Conservation (phyloP, 2,113 vertebrate genomes). For the Halichoerus grypus region DNA sequence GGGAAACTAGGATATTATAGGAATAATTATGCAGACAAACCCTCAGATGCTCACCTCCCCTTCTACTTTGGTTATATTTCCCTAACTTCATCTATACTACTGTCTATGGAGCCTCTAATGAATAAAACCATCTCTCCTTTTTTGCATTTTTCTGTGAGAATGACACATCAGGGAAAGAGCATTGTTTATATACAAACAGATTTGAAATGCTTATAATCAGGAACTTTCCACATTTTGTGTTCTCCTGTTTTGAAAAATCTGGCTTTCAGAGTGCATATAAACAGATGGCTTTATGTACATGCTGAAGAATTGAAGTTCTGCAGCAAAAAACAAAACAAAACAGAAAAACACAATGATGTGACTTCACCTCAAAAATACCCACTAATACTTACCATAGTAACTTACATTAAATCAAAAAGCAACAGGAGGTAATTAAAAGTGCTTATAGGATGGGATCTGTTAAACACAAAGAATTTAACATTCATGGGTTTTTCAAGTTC, state of each 20-base stretch:
- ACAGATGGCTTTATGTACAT: neutral
- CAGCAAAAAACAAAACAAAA: neutral
- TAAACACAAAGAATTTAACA: conserved; percentile 20
- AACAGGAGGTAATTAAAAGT: neutral
- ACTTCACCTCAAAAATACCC: neutral
- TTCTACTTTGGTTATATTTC: neutral
- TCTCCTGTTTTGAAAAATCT: neutral
- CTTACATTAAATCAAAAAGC: neutral
- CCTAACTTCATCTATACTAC: neutral
- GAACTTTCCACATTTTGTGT: neutral
- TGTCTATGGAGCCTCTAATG: neutral
- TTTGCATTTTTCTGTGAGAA: neutral
- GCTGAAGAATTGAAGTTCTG: neutral
- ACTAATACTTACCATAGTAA: neutral
- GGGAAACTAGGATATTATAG: neutral
- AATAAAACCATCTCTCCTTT: neutral
- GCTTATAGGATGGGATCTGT: neutral
- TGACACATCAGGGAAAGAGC: neutral
- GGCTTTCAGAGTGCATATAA: neutral
- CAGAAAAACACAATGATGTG: neutral
- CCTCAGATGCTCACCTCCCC: neutral
- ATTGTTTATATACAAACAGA: neutral
- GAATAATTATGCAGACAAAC: neutral
- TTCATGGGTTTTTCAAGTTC: neutral
- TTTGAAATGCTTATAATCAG: neutral